Base-by-base conservation (phyloP, 2,888 invertebrate genomes). In the Volucella inanis region DNA sequence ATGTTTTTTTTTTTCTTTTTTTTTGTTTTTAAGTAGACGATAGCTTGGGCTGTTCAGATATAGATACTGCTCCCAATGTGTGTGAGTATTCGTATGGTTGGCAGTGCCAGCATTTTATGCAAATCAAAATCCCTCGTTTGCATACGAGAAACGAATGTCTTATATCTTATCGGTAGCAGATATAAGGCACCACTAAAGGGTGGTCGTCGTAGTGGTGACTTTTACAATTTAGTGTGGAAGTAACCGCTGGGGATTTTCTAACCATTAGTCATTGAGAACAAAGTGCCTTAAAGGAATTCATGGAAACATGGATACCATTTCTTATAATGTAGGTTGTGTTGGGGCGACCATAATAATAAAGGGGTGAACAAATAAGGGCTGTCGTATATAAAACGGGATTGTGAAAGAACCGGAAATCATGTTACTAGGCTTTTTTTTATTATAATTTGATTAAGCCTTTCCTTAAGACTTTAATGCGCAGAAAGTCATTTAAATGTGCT, bases 211-310 rank as follows among this genome's bases (percentile, higher is more conserved):
- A 71, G 70, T 70, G 70, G 65, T 61, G 65, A 80, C 57, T 80
- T 84, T 80, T 70, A 50, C 64, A 84, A 84, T 84, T 80, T 75
- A 80, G 70, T 84, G 70, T 75, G 64, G 65, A 80, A 80, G 80
- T 67, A 84, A 70, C 47, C 80, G 84, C 75, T 84, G 80, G 71
- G 80, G 65, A 84, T 84, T 84, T 84, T 84, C 74, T 61, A 71
- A 31, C 80, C 84, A 84, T 84, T 84, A 80, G 75, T 84, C 84
- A 84, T 79, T 79, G 49, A 31, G 50, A 79, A 15, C 64, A 64
- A 74, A 64, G 67, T 67, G 72, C 61, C 72, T 71, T 62, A 62
- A 52, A 61, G 50, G 68, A 78, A 62, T 11, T 12, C 11, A 72
- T 72, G 54, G 65, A 38, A 61, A 65, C 65, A 54, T 31, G 31